Evolutionary conservation across 2,113 vertebrate genomes (phyloP), one percentile per base, ranked within the genome.

Genomic region (Oxyruncus cristatus): DNA sequence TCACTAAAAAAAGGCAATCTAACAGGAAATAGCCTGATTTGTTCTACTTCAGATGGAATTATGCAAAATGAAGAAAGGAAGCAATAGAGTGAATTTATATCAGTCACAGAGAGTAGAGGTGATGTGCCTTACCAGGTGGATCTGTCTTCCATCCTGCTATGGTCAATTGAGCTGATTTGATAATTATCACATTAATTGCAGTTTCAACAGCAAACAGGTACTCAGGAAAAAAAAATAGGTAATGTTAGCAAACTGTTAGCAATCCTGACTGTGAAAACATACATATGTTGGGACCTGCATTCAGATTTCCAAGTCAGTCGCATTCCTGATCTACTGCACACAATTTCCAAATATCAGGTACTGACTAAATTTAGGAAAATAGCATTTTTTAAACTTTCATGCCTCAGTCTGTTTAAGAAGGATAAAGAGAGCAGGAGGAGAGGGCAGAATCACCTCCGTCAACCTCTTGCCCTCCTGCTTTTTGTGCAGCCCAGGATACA

Each of bases 111-210:
- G 12, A 53, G 16, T 3, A 55, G 16, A 63, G 24, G 17, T 61
- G 19, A 85, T 22, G 4, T 75, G 7, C 12, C 21, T 67, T 59
- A 55, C 19, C 30, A 63, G 23, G 12, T 68, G 56, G 26, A 49
- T 47, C 26, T 62, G 8, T 55, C 17, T 14, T 88, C 30, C 33
- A 32, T 13, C 17, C 8, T 1, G 4, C 8, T 3, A 0, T 21
- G 5, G 56, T 28, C 85, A 42, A 23, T 27, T 32, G 28, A 58
- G 8, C 62, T 62, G 9, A 88, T 59, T 78, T 30, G 71, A 13
- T 20, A 30, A 67, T 9, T 22, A 14, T 7, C 14, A 66, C 19
- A 30, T 44, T 14, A 6, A 46, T 63, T 85, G 92, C 46, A 41
- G 6, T 84, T 81, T 39, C 37, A 41, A 56, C 6, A 70, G 14